A percentile compares a stretch with the other conserved stretches of the same genome.
phyloP scores from a whole-genome alignment of 2,888 invertebrate genomes.

The Scrobipalpa costella region DNA sequence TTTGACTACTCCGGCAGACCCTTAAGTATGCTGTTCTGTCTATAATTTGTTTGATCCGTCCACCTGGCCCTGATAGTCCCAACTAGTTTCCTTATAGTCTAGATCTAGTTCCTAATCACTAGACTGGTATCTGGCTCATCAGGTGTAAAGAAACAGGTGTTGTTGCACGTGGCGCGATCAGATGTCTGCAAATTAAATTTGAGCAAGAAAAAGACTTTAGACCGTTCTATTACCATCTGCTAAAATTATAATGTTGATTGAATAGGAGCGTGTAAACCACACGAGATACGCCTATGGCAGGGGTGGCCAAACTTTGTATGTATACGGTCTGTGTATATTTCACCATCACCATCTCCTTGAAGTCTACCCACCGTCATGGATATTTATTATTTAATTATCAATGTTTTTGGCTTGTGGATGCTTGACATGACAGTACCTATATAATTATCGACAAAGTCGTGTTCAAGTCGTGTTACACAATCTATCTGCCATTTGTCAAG shows the following conservation, averaged over 20 bases:
- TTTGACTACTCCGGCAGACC: not conserved
- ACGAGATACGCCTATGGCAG: no score
- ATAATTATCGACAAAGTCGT: no score
- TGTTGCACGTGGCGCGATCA: not conserved
- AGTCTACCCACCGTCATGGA: no score
- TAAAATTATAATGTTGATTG: not conserved
- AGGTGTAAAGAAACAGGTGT: conserved; percentile 10
- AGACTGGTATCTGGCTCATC: conserved; percentile 1
- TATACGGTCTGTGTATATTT: no score
- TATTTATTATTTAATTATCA: no score
- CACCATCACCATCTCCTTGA: no score
- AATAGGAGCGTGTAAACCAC: no score
- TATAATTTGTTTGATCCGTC: not conserved
- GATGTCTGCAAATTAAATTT: not conserved
- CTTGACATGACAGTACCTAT: no score
- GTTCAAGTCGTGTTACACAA: no score
- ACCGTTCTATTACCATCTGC: not conserved
- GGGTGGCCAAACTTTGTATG: no score
- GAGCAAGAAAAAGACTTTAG: not conserved
- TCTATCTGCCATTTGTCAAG: no score
- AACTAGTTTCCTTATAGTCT: conserved; percentile 8
- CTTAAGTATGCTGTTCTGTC: not conserved
- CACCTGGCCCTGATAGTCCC: not conserved
- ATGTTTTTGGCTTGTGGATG: no score
- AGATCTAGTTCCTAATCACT: conserved; percentile 11